Base-by-base conservation (phyloP, 2,797 vertebrate species). In the Parauchenoglanis ngamensis region DNA sequence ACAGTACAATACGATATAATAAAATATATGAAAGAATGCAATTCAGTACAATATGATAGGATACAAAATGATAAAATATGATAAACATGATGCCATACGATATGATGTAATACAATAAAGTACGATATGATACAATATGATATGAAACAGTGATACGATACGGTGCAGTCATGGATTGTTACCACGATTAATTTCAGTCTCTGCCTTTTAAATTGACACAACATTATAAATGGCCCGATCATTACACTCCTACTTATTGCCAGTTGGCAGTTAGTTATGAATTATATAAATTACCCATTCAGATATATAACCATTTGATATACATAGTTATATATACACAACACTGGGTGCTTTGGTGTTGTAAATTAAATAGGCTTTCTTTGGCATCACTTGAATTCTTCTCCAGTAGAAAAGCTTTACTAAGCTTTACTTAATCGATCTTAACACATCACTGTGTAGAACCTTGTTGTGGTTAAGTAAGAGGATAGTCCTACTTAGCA, bases 381-480 rank as follows among this genome's bases (percentile, higher is more conserved):
- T n/a, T 75, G 52, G 17, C n/a, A 7, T 52, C 25, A 0, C 44
- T 23, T 11, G 8, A 80, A 59, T 81, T 44, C 40, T 65, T 49
- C 28, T 65, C 35, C 13, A 63, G 2, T 44, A 40, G 40, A 49
- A 56, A 70, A 77, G 31, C 76, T 25, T 49, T 54, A 28, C n/a
- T 59, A 59, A 15, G 21, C 8, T 59, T 59, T 23, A 57, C 35
- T 13, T 7, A 31, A 49, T 40, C 40, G 3, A 3, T 3, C 40
- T 40, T 3, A 40, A 40, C 40, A 40, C 40, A 19, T 54, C 44
- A 44, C 46, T 11, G 25, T 25, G 75, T 54, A 76, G 19, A 63
- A 44, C 56, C 35, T 65, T 87, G 70, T 87, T 75, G 83, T 83
- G 13, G 73, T 70, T 56, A 70, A 19, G 87, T n/a, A 88, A 89